Base-by-base conservation (phyloP, 1,140 invertebrate genomes). In the Augochlora pura region DNA sequence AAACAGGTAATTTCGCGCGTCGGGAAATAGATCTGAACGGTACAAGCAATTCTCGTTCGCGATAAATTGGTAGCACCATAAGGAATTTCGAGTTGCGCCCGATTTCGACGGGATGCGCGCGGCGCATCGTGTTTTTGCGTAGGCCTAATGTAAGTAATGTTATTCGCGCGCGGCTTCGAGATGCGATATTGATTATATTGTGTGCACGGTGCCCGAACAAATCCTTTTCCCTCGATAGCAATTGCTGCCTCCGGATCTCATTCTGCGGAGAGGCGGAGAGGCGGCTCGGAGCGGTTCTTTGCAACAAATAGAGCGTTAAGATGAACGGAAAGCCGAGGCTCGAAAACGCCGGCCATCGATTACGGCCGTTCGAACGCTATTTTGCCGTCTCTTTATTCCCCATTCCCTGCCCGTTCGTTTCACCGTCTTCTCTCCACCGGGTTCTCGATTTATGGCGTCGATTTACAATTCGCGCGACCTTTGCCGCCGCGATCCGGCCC, bases 241-340 rank as follows among this genome's bases (percentile, higher is more conserved):
- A 65, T 65, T 65, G 63, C 63, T 23, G 1, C n/a, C 39, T 23
- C 4, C 38, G 21, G 63, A 65, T 39, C 38, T 65, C 63, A 23
- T 42, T 9, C 21, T n/a, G n/a, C n/a, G n/a, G n/a, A n/a, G n/a
- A n/a, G n/a, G 23, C 14, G 23, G 38, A 42, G 63, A 21, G 32
- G 7, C 62, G 32, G 60, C 16, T 5, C 60, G 25, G 16, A 52
- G 60, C 60, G 60, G 60, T 63, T 49, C 46, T 52, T 32, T 42
- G 86, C 73, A 81, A 82, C 81, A 87, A 87, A 88, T 87, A 80
- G 82, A 86, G 76, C 84, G 81, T 85, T 86, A 83, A 86, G 81
- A 77, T 79, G 73, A 84, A 87, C 71, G 77, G 66, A 82, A 68
- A 76, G 70, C 66, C 60, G 69, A 23, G 49, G 39, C 57, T 49